Percentiles rank a stretch among this genome's conserved stretches.
Evolutionary conservation across 2,113 vertebrate genomes (phyloP).

Genomic region (Poecilia latipinna): DNA sequence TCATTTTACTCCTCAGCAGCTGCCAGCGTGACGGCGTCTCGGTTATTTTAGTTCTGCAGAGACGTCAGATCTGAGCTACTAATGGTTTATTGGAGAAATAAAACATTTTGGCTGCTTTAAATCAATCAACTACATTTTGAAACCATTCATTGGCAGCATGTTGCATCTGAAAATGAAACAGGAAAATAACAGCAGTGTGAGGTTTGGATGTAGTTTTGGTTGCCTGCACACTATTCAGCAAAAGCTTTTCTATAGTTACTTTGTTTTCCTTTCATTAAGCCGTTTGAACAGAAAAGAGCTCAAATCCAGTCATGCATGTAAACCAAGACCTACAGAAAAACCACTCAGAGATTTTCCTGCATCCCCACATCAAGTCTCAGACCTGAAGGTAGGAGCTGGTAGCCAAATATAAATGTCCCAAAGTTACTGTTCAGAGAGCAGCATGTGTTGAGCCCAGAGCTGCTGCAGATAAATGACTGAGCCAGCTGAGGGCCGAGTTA

Average conservation of each 20-base stretch:
- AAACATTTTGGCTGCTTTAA: background rate
- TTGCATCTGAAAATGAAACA: background rate
- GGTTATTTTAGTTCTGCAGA: conserved; percentile 81
- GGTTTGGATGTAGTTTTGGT: no score
- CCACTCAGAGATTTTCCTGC: no score
- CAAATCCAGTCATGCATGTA: no score
- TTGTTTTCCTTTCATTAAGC: no score
- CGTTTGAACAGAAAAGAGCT: no score
- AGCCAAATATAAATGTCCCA: background rate
- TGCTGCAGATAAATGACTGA: background rate
- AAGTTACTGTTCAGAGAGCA: background rate
- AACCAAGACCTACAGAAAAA: no score
- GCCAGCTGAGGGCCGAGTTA: conserved; percentile 63
- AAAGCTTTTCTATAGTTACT: no score
- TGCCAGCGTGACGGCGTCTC: conserved; percentile 38
- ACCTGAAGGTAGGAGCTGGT: no score
- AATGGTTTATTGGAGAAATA: background rate
- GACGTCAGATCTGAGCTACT: conserved; percentile 66
- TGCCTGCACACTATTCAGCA: no score
- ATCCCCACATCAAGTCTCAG: no score
- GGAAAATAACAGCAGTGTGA: background rate
- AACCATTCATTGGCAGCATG: background rate
- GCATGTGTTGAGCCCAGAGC: background rate
- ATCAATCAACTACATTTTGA: background rate
- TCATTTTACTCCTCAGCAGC: conserved; percentile 57